Conservation (phyloP, 2,888 invertebrate species). For the Antitype chi region DNA sequence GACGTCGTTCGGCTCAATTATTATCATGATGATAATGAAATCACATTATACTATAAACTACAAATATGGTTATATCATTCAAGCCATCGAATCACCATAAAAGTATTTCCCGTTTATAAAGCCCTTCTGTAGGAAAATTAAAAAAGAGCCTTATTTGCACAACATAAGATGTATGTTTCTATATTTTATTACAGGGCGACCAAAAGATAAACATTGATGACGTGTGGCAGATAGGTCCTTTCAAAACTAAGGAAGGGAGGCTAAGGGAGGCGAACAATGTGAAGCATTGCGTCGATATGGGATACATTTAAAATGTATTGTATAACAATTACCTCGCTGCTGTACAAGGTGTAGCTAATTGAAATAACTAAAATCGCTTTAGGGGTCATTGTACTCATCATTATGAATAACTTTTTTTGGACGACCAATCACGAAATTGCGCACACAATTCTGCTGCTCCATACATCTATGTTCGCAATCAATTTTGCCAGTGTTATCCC, state of each 20-base stretch:
- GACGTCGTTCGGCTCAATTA: not conserved
- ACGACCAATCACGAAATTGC: too few species aligned
- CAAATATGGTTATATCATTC: too few species aligned
- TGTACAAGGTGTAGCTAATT: too few species aligned
- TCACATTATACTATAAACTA: not conserved
- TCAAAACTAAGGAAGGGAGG: slow-evolving; percentile 91
- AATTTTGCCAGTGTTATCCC: too few species aligned
- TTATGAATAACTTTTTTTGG: too few species aligned
- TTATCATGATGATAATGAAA: not conserved
- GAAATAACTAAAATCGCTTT: too few species aligned
- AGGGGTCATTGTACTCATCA: too few species aligned
- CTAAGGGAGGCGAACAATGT: slow-evolving; percentile 92
- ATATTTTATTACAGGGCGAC: slow-evolving; percentile 83
- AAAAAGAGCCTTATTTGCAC: not conserved
- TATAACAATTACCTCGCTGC: too few species aligned
- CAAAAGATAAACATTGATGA: slow-evolving; percentile 91
- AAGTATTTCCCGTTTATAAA: not conserved
- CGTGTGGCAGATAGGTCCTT: slow-evolving; percentile 92
- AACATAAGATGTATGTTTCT: not conserved
- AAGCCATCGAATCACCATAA: not conserved
- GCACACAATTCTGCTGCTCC: not conserved
- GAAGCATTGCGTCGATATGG: slow-evolving; percentile 92
- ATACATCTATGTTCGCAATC: not conserved
- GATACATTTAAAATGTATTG: slow-evolving; percentile 86
- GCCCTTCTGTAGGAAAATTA: not conserved